Evolutionary conservation across 2,888 invertebrate genomes (phyloP).

Genomic region (Conops quadrifasciatus): DNA sequence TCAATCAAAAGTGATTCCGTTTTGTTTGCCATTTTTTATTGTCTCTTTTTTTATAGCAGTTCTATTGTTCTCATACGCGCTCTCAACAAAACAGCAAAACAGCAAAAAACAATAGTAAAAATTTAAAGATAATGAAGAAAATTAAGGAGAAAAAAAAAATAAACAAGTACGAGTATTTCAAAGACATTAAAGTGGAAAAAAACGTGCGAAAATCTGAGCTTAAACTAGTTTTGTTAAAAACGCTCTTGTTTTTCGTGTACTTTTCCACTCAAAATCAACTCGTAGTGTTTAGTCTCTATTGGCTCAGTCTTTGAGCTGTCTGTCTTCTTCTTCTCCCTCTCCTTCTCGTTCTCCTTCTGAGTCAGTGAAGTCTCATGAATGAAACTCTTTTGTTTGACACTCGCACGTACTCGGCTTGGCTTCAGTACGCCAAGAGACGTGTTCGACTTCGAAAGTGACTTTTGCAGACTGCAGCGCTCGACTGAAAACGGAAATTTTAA

Average conservation of each 20-base stretch:
- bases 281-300: neutral
- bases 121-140: neutral
- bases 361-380: conserved; percentile 1
- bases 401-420: neutral
- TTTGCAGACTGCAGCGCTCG: neutral
- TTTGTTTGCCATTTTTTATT: neutral
- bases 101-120: neutral
- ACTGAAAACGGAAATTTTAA: no score
- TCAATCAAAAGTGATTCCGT: no score
- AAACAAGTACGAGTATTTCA: neutral
- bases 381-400: neutral
- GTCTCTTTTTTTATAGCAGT: neutral
- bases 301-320: neutral
- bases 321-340: no score
- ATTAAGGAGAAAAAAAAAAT: conserved; percentile 6
- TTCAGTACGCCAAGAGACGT: conserved; percentile 38
- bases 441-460: conserved; percentile 32
- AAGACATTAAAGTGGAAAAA: conserved; percentile 12
- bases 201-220: conserved; percentile 17
- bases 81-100: neutral
- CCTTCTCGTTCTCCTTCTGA: neutral
- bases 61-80: conserved; percentile 8
- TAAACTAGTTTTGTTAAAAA: neutral
- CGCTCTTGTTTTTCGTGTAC: neutral
- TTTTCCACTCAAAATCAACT: conserved; percentile 18